phyloP scores from a whole-genome alignment of 92 coral and sea anemone genomes.

The Palythoa caribaeorum region DNA sequence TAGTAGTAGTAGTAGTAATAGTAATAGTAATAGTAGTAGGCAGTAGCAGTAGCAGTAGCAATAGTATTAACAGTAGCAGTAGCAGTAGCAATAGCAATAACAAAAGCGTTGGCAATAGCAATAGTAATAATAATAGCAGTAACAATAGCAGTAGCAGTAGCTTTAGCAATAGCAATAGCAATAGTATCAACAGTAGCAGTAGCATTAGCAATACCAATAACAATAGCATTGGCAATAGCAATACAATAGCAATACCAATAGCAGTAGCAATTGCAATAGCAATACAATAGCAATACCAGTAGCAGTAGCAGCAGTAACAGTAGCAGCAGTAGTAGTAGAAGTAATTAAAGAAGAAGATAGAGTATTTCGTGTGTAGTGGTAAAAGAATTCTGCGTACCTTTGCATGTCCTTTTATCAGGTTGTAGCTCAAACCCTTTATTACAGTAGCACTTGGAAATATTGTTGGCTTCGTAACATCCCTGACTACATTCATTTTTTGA shows the following conservation, averaged over 20 bases:
- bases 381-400: slow-evolving; percentile 10
- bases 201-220: background rate
- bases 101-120: too few relatives aligned
- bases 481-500: slow-evolving; percentile 47
- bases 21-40: background rate
- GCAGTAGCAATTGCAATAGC: background rate
- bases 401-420: slow-evolving; percentile 47
- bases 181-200: too few relatives aligned
- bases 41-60: too few relatives aligned
- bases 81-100: too few relatives aligned
- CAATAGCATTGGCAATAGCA: background rate
- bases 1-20: background rate
- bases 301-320: too few relatives aligned
- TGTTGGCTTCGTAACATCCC: slow-evolving; percentile 52
- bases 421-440: slow-evolving; percentile 58
- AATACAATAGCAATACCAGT: background rate
- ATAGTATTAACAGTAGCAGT: too few relatives aligned
- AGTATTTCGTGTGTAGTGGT: background rate
- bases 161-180: too few relatives aligned
- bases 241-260: background rate
- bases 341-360: background rate
- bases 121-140: too few relatives aligned
- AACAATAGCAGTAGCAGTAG: too few relatives aligned
- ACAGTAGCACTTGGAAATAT: slow-evolving; percentile 58
- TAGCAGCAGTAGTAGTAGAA: too few relatives aligned